Conservation (phyloP, 2,797 vertebrate genomes). For the Furcifer pardalis region DNA sequence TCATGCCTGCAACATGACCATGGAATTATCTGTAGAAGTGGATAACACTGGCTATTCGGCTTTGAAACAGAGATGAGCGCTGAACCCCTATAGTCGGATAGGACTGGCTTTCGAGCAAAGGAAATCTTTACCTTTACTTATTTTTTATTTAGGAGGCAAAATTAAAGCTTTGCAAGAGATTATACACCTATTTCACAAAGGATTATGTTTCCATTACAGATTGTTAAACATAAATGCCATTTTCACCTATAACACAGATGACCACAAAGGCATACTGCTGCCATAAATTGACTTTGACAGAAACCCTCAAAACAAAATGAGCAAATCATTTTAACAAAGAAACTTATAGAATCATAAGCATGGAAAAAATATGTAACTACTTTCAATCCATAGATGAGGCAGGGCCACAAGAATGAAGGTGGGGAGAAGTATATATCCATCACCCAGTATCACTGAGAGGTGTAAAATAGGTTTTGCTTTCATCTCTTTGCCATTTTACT, state of each 20-base stretch:
- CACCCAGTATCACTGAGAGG: no score
- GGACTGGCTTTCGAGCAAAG: no score
- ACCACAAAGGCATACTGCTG: neutral
- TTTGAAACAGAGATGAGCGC: no score
- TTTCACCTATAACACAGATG: neutral
- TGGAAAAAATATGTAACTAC: neutral
- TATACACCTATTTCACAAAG: neutral
- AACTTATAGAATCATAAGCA: neutral
- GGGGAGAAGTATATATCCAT: no score
- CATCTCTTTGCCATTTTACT: no score
- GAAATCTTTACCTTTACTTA: no score
- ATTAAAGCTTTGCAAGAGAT: neutral
- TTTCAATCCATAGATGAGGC: neutral
- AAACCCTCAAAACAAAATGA: neutral
- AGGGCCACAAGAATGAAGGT: no score
- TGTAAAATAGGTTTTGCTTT: no score
- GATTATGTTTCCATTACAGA: neutral
- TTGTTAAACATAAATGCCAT: neutral
- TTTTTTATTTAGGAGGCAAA: neutral
- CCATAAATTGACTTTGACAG: neutral
- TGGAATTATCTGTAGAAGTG: no score
- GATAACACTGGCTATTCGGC: no score
- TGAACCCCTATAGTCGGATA: no score
- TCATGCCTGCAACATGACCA: no score
- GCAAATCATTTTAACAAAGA: neutral